A percentile compares a stretch with the other conserved stretches of the same genome.
Conservation (phyloP, 2,797 vertebrate genomes). For the Siniperca obscura region DNA sequence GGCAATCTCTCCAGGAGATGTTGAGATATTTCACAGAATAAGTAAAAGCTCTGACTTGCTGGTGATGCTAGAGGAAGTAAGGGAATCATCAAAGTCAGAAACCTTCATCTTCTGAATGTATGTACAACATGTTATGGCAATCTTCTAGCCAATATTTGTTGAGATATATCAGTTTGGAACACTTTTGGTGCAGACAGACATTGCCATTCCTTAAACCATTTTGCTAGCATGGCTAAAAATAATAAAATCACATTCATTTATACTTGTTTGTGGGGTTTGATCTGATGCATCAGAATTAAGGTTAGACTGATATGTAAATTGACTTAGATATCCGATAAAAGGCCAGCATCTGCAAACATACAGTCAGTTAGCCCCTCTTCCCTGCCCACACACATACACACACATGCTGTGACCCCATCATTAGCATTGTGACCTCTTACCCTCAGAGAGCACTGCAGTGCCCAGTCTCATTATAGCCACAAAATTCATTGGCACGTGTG, state of each 20-base stretch:
- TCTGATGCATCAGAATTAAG: background rate
- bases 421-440: slow-evolving; percentile 45
- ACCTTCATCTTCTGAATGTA: background rate
- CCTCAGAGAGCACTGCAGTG: slow-evolving; percentile 32
- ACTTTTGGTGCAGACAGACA: background rate
- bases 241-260: background rate
- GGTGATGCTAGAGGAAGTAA: background rate
- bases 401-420: slow-evolving; percentile 23
- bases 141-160: background rate
- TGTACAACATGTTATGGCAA: background rate
- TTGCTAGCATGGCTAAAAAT: background rate
- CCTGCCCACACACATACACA: background rate
- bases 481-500: slow-evolving; percentile 34
- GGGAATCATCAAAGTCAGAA: background rate
- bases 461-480: slow-evolving; percentile 53
- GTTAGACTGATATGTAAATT: background rate
- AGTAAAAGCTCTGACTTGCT: background rate
- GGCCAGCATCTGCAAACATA: background rate
- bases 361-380: background rate
- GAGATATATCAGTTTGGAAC: background rate
- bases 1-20: background rate
- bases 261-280: background rate
- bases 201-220: too few relatives aligned
- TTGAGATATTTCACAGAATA: background rate
- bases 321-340: background rate